Evolutionary conservation across 92 coral and sea anemone genomes (phyloP).

Genomic region (Parazoanthus darwini): DNA sequence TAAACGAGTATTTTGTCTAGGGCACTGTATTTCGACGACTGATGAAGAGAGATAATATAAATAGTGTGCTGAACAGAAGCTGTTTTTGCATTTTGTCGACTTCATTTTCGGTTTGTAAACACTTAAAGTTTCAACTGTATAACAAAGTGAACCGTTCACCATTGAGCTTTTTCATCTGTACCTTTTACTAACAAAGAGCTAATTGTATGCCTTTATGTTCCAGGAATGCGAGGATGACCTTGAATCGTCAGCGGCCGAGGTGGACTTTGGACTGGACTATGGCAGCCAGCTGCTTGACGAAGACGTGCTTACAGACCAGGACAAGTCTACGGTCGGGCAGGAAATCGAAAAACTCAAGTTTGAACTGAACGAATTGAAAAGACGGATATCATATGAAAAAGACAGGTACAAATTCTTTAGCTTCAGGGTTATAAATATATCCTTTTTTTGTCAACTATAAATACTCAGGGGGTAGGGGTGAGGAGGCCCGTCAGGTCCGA

Average conservation of each 20-base stretch:
- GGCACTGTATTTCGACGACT: too few species aligned
- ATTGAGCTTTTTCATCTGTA: too few species aligned
- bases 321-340: constrained; percentile 1
- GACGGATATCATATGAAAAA: constrained; percentile 11
- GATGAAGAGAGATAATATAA: too few species aligned
- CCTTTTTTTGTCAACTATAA: not conserved
- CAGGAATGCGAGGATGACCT: constrained; percentile 29
- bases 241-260: constrained; percentile 7
- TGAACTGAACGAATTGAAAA: constrained; percentile 30
- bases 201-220: not conserved
- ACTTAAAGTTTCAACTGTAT: too few species aligned
- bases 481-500: too few species aligned
- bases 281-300: constrained; percentile 40
- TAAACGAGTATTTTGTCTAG: too few species aligned
- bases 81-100: too few species aligned
- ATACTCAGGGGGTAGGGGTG: too few species aligned
- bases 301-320: constrained; percentile 23
- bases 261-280: constrained; percentile 32
- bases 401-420: constrained; percentile 2
- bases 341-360: constrained; percentile 16
- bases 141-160: too few species aligned
- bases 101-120: too few species aligned
- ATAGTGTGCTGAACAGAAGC: too few species aligned
- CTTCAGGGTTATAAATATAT: not conserved
- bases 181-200: not conserved